Evolutionary conservation across 2,888 invertebrate genomes (phyloP), one percentile per base, ranked within the genome.

Genomic region (Acleris cristana): DNA sequence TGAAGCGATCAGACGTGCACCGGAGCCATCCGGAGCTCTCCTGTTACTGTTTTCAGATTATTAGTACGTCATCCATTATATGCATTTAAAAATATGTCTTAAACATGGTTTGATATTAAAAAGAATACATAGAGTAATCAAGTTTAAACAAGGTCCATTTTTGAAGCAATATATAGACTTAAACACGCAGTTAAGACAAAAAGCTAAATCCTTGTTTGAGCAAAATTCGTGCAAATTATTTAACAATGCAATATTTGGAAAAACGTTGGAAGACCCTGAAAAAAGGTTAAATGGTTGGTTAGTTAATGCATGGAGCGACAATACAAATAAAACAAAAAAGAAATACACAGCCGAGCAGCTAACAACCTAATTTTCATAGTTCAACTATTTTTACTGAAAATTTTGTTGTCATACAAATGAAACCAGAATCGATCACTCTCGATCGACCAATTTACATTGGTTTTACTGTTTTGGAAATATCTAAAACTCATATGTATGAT

Each of bases 161-260:
- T n/a, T n/a, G n/a, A n/a, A n/a, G n/a, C n/a, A n/a, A n/a, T n/a
- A n/a, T n/a, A n/a, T n/a, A n/a, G n/a, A n/a, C n/a, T n/a, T 56
- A 21, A 56, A 56, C 14, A 56, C 56, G 4, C 14, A 56, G 14
- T 23, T 56, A 45, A 44, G 56, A 16, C 14, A 56, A 44, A 14
- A 56, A 21, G 56, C 56, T 14, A n/a, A 16, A 16, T 56, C 56
- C 21, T 12, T 6, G 44, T 44, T 56, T 45, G 56, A 56, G 21
- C 56, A 56, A 21, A 21, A 56, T 44, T 56, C 44, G 10, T 56
- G 14, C 6, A 56, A 45, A 44, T 12, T 56, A 23, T 30, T 56
- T 21, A 56, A 56, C n/a, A 56, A 56, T 56, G 21, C 21, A n/a
- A 44, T 56, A 14, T 56, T 56, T 44, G 58, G 58, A 21, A 58